A percentile compares a stretch with the other conserved stretches of the same genome.
These are phyloP conservation scores for Dastarcus helophoroides DNA, from an alignment of 2,888 invertebrate genomes.

Conservation along the genomic window DNA sequence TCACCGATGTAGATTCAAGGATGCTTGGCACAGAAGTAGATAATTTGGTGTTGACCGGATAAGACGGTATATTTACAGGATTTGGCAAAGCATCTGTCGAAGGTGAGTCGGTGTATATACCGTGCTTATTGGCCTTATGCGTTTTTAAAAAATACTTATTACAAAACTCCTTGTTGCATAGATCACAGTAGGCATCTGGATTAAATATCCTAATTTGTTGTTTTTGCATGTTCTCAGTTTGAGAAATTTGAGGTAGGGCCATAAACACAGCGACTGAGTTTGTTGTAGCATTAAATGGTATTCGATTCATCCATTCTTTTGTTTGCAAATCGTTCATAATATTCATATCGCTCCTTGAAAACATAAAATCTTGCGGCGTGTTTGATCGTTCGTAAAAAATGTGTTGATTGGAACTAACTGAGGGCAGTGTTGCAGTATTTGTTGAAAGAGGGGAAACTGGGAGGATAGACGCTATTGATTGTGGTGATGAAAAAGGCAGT, in stretches of 20 bases:
- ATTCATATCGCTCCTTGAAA: constrained; percentile 27
- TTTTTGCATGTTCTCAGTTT: constrained; percentile 30
- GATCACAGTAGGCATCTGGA: constrained; percentile 92
- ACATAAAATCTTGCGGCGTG: constrained; percentile 26
- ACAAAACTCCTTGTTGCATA: constrained; percentile 98
- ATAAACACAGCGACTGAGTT: constrained; percentile 29
- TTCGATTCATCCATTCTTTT: constrained; percentile 34
- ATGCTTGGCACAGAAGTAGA: constrained; percentile 30
- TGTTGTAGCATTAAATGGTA: constrained; percentile 35
- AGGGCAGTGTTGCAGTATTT: constrained; percentile 14
- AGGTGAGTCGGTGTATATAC: constrained; percentile 53
- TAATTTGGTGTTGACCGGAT: constrained; percentile 29
- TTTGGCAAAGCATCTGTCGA: constrained; percentile 21
- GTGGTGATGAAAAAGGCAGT: too few species aligned
- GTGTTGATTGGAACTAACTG: constrained; percentile 12
- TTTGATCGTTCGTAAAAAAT: constrained; percentile 21
- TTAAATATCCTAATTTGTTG: constrained; percentile 79
- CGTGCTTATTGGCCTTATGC: constrained; percentile 95
- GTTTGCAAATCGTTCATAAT: constrained; percentile 34
- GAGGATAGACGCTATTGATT: too few species aligned
- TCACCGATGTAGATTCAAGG: constrained; percentile 23
- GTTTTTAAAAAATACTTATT: constrained; percentile 97
- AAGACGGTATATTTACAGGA: constrained; percentile 29
- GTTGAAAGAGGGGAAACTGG: too few species aligned
- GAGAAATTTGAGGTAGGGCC: constrained; percentile 33